Base-by-base conservation (phyloP, 2,888 invertebrate species). In the Gnatocerus cornutus region DNA sequence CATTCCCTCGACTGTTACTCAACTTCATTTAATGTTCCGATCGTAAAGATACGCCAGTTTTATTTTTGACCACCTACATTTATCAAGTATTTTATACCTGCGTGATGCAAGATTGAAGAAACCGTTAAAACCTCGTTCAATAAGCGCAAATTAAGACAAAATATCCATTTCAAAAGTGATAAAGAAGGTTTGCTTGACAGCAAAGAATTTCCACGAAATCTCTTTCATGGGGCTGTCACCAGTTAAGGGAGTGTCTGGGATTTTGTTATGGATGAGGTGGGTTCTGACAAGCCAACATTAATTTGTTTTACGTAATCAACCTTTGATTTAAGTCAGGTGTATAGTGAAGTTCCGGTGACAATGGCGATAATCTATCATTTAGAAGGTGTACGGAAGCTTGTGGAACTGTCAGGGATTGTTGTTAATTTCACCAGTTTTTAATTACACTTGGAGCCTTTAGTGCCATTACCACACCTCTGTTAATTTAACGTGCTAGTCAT, bases 291-390 rank as follows among this genome's bases (percentile, higher is more conserved):
- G 41, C 53, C 63, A 33, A 39, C 52, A 29, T 70, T 67, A 67
- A 70, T 67, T 70, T 52, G 70, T 70, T 56, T 66, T 59, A 43
- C 59, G 62, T 69, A 66, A 59, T 67, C 66, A 66, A 61, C 58
- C 53, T 50, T 33, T 16, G 62, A 70, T 62, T 62, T 66, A 62
- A 69, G 62, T 66, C 62, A 62, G 61, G 56, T 52, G 52, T 12
- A 45, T 53, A 48, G 16, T 41, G 37, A 45, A 55, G 8, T 16
- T 33, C 8, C 29, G 56, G 62, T 56, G 63, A 63, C 62, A 68
- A 61, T 48, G 61, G 27, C n/a, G 53, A 53, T 61, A 52, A 53
- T 61, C 61, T 48, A 68, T 61, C 59, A 68, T 55, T 55, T 55
- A 46, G 33, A 33, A 33, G 33, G 33, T 33, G 33, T 48, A 53